Base-by-base conservation (phyloP, 2,888 invertebrate genomes). In the Oithona nana region DNA sequence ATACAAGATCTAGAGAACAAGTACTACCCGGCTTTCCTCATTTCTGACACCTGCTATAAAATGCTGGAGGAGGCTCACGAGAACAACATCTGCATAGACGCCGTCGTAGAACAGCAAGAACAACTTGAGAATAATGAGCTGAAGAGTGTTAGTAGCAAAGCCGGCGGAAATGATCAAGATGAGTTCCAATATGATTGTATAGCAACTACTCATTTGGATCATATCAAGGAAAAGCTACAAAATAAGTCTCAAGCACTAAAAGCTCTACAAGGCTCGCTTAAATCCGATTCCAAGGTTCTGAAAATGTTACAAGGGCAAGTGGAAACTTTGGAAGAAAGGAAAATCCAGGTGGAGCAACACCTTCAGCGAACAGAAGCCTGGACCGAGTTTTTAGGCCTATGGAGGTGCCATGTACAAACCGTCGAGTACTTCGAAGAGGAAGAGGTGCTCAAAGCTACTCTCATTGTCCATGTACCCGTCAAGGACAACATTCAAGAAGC, bases 321-420 rank as follows among this genome's bases (percentile, higher is more conserved):
- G 67, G 86, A 87, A 69, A 81, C 83, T 75, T 74, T 92, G 60
- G 83, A 84, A 66, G 82, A 83, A 2, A 88, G 89, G 70, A 83
- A 84, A 70, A 76, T 84, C 66, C 81, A 86, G 67, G 73, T 89
- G 50, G 88, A 90, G 71, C 84, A 86, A 0, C 89, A 92, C 73
- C 77, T 90, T 61, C 80, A 83, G 20, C 78, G 89, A 50, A 90
- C 90, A 0, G 88, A 89, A 74, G 81, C 84, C 57, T 92, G 92
- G 92, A 85, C 86, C 0, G 88, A 88, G 68, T 86, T 90, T 72
- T 76, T 90, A 67, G 89, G 90, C 26, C 80, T 80, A 66, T 92
- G 92, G 92, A 80, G 84, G 64, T 88, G 88, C 4, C 81, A 83
- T 51, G 84, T 90, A 28, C 85, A 86, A 71, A 84, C 83, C 70